phyloP scores from a whole-genome alignment of 2,113 vertebrate species.

The Megaceryle torquata region DNA sequence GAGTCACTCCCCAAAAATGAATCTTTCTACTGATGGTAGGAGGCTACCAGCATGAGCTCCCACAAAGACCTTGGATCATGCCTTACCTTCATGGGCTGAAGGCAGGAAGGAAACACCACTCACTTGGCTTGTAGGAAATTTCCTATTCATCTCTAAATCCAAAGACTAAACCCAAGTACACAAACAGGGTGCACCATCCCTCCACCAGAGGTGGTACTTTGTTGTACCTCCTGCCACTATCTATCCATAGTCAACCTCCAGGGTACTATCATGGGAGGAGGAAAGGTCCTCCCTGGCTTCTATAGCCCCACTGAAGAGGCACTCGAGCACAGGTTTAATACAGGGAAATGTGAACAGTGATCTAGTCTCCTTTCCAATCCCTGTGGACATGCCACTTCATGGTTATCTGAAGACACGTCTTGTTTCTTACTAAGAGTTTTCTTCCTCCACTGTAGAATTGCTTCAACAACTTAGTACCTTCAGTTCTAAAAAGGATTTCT shows the following conservation, averaged over 20 bases:
- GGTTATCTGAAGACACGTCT: background rate
- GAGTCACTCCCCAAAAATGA: background rate
- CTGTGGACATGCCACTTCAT: background rate
- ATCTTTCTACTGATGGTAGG: background rate
- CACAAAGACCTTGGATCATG: background rate
- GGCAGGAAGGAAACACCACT: background rate
- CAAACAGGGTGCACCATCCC: background rate
- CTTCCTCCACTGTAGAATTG: background rate
- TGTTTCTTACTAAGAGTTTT: background rate
- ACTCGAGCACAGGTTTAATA: rapidly evolving
- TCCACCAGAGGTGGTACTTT: background rate
- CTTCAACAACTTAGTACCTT: background rate
- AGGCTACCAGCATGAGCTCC: background rate
- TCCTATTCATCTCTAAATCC: background rate
- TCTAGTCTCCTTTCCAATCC: background rate
- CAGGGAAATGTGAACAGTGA: background rate
- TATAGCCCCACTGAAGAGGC: background rate
- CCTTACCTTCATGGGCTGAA: background rate
- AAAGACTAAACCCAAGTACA: background rate
- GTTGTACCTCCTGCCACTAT: background rate
- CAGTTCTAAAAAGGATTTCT: background rate
- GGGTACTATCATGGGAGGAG: rapidly evolving
- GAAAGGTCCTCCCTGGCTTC: background rate
- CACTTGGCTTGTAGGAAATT: background rate
- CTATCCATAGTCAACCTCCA: background rate